Evolutionary conservation across 2,888 invertebrate genomes (phyloP).

Genomic region (Tachina grossa): DNA sequence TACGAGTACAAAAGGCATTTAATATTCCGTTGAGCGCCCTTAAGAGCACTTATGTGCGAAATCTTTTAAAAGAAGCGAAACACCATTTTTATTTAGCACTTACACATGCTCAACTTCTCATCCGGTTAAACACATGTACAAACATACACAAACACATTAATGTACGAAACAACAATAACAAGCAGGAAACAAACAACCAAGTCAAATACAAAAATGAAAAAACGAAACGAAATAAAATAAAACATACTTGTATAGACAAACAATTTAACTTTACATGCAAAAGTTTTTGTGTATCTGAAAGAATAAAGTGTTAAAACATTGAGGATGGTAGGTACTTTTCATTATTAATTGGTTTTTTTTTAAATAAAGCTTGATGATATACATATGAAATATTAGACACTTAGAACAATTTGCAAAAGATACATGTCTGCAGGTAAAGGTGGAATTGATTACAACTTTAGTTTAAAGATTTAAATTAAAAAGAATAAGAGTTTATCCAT

Average conservation of each 20-base stretch:
- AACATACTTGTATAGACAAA: constrained; percentile 41
- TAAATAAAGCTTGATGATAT: background rate
- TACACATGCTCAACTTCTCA: constrained; percentile 71
- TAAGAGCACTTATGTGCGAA: constrained; percentile 73
- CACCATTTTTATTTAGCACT: constrained; percentile 72
- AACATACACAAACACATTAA: constrained; percentile 52
- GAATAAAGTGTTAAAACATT: background rate
- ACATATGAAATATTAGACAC: no score
- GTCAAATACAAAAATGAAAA: constrained; percentile 43
- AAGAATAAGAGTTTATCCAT: no score
- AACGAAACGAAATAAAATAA: constrained; percentile 16
- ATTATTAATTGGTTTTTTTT: background rate
- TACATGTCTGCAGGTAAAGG: no score
- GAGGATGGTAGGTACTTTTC: constrained; percentile 9
- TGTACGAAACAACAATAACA: constrained; percentile 36
- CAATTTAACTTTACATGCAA: constrained; percentile 38
- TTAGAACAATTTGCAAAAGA: no score
- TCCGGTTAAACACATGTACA: constrained; percentile 67
- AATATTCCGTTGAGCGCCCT: constrained; percentile 70
- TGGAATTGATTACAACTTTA: no score
- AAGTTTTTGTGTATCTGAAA: constrained; percentile 6
- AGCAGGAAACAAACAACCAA: constrained; percentile 59
- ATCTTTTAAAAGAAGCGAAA: constrained; percentile 71
- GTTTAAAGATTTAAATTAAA: no score
- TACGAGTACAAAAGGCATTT: constrained; percentile 66